phyloP scores from a whole-genome alignment of 2,113 vertebrate genomes.

The Pelodiscus sinensis region DNA sequence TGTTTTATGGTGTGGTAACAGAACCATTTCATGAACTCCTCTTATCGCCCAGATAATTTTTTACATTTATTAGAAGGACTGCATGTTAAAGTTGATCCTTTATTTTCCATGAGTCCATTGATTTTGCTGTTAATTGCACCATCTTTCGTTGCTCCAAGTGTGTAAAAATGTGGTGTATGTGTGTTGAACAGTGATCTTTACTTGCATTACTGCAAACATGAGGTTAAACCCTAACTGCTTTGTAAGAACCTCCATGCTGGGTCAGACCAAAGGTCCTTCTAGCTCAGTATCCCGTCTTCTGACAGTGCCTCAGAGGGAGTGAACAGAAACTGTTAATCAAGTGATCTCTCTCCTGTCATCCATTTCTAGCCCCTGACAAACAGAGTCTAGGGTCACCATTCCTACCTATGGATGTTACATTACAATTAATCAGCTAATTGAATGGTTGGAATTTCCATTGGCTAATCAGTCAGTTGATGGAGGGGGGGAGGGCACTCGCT shows the following conservation, averaged over 20 bases:
- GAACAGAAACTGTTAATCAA: too few species aligned
- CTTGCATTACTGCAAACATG: not conserved
- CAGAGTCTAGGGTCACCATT: too few species aligned
- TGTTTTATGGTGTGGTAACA: not conserved
- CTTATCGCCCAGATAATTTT: not conserved
- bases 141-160: not conserved
- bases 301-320: too few species aligned
- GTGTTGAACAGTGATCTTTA: not conserved
- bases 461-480: too few species aligned
- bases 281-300: too few species aligned
- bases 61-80: not conserved
- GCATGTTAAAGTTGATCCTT: not conserved
- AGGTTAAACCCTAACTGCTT: not conserved
- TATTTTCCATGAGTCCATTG: not conserved
- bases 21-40: not conserved
- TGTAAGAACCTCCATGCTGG: not conserved
- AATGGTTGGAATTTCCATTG: too few species aligned
- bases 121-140: not conserved
- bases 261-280: too few species aligned
- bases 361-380: too few species aligned
- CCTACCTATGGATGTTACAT: too few species aligned
- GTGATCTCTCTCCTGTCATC: too few species aligned
- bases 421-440: too few species aligned
- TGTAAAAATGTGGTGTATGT: not conserved
- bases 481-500: too few species aligned